phyloP scores from a whole-genome alignment of 1,140 invertebrate genomes.

The Trichoplusia ni region DNA sequence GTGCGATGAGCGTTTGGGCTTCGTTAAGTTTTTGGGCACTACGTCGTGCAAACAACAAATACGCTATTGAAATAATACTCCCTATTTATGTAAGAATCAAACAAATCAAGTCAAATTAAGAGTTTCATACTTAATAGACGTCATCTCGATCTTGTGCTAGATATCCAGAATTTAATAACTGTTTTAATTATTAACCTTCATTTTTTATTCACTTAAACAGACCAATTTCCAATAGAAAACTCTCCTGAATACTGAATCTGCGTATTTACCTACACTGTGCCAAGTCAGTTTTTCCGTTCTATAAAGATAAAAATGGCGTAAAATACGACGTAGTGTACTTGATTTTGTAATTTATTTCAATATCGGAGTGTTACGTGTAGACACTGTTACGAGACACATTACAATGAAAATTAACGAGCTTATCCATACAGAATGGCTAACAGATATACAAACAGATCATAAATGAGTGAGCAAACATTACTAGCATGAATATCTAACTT shows the following conservation, averaged over 20 bases:
- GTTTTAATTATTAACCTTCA: too few species aligned
- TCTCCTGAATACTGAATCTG: too few species aligned
- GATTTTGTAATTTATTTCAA: not conserved
- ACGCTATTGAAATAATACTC: too few species aligned
- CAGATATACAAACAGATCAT: not conserved
- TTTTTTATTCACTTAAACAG: too few species aligned
- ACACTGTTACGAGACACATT: slow-evolving; percentile 8
- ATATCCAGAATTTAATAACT: too few species aligned
- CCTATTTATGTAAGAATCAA: too few species aligned
- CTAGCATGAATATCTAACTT: too few species aligned
- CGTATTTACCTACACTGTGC: too few species aligned
- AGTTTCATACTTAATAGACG: too few species aligned
- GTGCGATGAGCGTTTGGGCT: slow-evolving; percentile 18
- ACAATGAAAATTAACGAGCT: slow-evolving; percentile 31
- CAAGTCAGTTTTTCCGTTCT: not conserved
- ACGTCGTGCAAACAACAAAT: not conserved
- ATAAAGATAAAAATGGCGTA: not conserved
- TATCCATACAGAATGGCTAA: slow-evolving; percentile 9
- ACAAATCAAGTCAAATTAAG: too few species aligned
- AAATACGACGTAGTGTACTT: slow-evolving; percentile 18
- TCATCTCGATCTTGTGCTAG: too few species aligned
- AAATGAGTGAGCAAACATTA: not conserved
- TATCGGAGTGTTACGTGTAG: slow-evolving; percentile 12
- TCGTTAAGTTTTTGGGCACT: slow-evolving; percentile 24
- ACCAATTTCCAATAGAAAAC: too few species aligned